A percentile compares a stretch with the other conserved stretches of the same genome.
Evolutionary conservation across 2,113 vertebrate genomes (phyloP).

Genomic region (Vulpes vulpes): DNA sequence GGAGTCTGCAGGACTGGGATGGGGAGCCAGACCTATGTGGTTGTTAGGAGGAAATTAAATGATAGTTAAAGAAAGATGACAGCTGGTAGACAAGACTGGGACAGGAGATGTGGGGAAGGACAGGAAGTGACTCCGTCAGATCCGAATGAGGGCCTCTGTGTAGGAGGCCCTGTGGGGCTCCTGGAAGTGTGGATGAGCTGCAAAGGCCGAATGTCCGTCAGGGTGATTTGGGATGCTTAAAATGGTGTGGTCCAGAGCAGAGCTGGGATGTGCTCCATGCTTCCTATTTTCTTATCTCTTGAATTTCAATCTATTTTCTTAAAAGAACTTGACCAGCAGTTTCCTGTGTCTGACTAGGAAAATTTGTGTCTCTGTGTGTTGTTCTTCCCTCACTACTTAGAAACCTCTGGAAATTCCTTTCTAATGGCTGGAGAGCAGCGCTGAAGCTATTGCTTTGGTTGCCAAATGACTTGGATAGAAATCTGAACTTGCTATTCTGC

Average conservation of each 20-base stretch:
- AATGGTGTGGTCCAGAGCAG: not conserved
- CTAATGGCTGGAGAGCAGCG: not conserved
- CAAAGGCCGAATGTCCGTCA: not conserved
- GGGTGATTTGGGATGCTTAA: not conserved
- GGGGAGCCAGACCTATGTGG: not conserved
- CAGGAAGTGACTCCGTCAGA: not conserved
- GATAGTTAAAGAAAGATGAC: not conserved
- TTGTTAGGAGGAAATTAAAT: constrained; percentile 23
- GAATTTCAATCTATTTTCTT: constrained; percentile 61
- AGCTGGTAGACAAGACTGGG: not conserved
- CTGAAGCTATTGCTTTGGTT: not conserved
- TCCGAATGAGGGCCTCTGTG: too few relatives aligned
- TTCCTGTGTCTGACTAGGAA: constrained; percentile 34
- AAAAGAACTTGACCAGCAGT: not conserved
- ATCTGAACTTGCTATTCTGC: constrained; percentile 37
- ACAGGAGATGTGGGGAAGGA: not conserved
- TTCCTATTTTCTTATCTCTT: constrained; percentile 27
- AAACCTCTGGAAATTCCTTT: constrained; percentile 65
- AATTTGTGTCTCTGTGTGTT: not conserved
- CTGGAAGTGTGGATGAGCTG: not conserved
- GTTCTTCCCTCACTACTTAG: constrained; percentile 11
- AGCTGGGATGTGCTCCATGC: not conserved
- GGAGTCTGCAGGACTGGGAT: not conserved
- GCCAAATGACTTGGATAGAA: constrained; percentile 57
- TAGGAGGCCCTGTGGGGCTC: not conserved